A percentile compares a stretch with the other conserved stretches of the same genome.
Evolutionary conservation across 2,113 vertebrate genomes (phyloP).

Genomic region (Salvelinus fontinalis): DNA sequence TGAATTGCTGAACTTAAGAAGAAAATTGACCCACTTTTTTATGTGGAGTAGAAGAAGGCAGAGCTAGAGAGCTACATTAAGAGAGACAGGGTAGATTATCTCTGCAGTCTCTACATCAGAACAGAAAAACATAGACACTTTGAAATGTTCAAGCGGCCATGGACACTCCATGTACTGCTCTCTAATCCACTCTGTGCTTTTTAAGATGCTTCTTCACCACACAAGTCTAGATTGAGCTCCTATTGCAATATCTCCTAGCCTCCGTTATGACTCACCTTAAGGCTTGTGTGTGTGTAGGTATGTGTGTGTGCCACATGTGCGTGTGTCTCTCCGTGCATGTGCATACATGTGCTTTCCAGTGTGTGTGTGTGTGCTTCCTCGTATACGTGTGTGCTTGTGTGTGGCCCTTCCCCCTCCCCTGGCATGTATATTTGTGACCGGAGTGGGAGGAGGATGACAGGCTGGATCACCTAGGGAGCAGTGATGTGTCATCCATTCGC

Average conservation of each 20-base stretch:
- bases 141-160: neutral
- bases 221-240: neutral
- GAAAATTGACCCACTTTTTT: constrained; percentile 32
- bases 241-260: neutral
- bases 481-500: constrained; percentile 1
- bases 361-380: constrained; percentile 17
- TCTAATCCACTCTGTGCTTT: neutral
- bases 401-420: neutral
- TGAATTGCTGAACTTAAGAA: constrained; percentile 40
- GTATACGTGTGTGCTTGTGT: neutral
- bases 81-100: constrained; percentile 15
- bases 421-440: neutral
- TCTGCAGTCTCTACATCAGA: constrained; percentile 16
- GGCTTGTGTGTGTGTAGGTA: neutral
- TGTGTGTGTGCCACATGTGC: constrained; percentile 11
- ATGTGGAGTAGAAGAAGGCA: constrained; percentile 10
- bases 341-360: neutral
- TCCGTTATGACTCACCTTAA: neutral
- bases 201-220: neutral
- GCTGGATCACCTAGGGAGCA: constrained; percentile 10
- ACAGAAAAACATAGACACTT: neutral
- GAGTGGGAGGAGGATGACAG: constrained; percentile 10
- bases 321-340: neutral
- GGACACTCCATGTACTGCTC: neutral
- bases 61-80: constrained; percentile 1